A percentile compares a stretch with the other conserved stretches of the same genome.
These are phyloP conservation scores for Tiliacea citrago DNA, from an alignment of 2,888 invertebrate genomes.

Conservation along the genomic window DNA sequence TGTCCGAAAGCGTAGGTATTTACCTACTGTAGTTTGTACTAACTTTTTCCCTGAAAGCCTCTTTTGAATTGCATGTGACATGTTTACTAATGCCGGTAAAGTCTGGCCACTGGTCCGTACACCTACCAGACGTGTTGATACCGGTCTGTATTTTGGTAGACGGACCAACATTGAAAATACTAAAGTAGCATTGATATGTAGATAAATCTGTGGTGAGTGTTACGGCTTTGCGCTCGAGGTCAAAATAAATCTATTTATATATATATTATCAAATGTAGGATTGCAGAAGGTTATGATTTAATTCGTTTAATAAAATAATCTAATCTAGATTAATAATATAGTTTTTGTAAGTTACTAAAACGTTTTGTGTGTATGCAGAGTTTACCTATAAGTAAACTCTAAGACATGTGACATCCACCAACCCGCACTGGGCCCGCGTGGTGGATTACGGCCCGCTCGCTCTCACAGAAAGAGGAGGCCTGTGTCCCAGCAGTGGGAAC, in stretches of 20 bases:
- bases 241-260: too few species aligned
- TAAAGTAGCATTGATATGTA: too few species aligned
- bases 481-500: too few species aligned
- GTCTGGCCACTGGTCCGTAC: slow-evolving; percentile 6
- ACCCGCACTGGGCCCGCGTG: too few species aligned
- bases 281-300: neutral
- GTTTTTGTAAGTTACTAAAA: too few species aligned
- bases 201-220: neutral
- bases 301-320: neutral
- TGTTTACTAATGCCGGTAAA: slow-evolving; percentile 60
- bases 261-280: neutral
- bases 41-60: slow-evolving; percentile 61
- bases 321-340: neutral
- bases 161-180: neutral
- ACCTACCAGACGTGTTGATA: slow-evolving; percentile 1
- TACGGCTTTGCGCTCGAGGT: too few species aligned
- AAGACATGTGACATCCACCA: too few species aligned
- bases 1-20: slow-evolving; percentile 51
- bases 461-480: too few species aligned
- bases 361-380: too few species aligned
- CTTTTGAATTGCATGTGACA: slow-evolving; percentile 60
- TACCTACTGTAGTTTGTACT: slow-evolving; percentile 43
- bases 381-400: too few species aligned
- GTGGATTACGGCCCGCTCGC: too few species aligned
- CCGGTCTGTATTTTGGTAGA: neutral